Evolutionary conservation across 2,113 vertebrate species (phyloP).

Genomic region (Tragelaphus scriptus): DNA sequence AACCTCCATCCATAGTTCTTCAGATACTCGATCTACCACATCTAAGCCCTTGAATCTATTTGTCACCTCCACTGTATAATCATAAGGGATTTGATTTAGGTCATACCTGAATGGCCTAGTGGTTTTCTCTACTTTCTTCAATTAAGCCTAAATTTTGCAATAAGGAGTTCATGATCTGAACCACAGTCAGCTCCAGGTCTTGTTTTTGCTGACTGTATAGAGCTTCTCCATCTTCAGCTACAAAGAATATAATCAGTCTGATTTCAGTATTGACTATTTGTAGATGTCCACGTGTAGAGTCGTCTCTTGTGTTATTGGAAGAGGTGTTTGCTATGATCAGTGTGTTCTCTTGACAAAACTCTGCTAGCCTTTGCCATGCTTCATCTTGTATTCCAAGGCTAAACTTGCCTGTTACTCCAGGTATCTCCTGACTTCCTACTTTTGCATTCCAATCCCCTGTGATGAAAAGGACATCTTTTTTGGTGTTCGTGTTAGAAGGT

Average conservation of each 20-base stretch:
- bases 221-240: background rate
- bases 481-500: background rate
- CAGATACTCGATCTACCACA: background rate
- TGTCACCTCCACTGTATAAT: background rate
- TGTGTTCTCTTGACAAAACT: background rate
- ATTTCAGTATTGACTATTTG: background rate
- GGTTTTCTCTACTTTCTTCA: background rate
- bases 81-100: background rate
- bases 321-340: background rate
- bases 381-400: background rate
- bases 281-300: background rate
- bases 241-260: background rate
- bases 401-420: background rate
- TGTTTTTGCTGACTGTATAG: background rate
- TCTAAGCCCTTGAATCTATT: background rate
- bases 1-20: background rate
- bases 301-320: background rate
- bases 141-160: background rate
- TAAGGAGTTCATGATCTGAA: background rate
- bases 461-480: background rate
- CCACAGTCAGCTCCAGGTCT: background rate
- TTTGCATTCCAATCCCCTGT: background rate
- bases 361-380: background rate
- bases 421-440: background rate
- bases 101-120: background rate